Conservation (phyloP, 1,140 invertebrate species). For the Oreohelix idahoensis region DNA sequence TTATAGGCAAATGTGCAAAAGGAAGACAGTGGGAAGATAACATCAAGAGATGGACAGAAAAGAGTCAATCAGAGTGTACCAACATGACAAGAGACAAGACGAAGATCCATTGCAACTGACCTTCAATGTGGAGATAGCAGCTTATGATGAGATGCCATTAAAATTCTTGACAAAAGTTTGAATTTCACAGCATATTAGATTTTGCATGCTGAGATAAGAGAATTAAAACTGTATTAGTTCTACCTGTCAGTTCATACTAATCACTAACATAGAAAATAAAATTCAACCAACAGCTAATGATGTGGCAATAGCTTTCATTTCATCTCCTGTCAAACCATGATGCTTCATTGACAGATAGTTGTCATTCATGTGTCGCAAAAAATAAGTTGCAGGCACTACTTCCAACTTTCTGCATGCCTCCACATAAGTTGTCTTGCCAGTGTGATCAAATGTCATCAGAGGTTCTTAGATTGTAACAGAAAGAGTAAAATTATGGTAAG, state of each 20-base stretch:
- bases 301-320: slow-evolving; percentile 68
- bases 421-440: slow-evolving; percentile 68
- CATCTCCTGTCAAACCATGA: slow-evolving; percentile 69
- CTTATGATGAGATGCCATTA: too few relatives aligned
- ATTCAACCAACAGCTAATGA: slow-evolving; percentile 66
- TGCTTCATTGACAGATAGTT: slow-evolving; percentile 67
- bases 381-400: slow-evolving; percentile 72
- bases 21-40: too few relatives aligned
- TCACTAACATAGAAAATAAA: slow-evolving; percentile 12
- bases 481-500: background rate
- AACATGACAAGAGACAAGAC: too few relatives aligned
- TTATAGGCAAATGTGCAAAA: too few relatives aligned
- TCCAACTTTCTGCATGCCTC: slow-evolving; percentile 68
- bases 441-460: slow-evolving; percentile 63
- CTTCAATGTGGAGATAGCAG: too few relatives aligned
- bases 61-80: too few relatives aligned
- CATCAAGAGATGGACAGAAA: too few relatives aligned
- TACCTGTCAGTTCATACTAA: background rate
- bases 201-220: too few relatives aligned
- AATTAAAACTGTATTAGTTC: background rate
- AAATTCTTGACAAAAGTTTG: too few relatives aligned
- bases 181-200: too few relatives aligned
- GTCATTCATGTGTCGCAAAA: slow-evolving; percentile 71
- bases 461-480: slow-evolving; percentile 49
- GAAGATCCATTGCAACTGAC: too few relatives aligned